Evolutionary conservation across 2,888 invertebrate species (phyloP), one percentile per base, ranked within the genome.

Genomic region (Glaucopsyche alexis): DNA sequence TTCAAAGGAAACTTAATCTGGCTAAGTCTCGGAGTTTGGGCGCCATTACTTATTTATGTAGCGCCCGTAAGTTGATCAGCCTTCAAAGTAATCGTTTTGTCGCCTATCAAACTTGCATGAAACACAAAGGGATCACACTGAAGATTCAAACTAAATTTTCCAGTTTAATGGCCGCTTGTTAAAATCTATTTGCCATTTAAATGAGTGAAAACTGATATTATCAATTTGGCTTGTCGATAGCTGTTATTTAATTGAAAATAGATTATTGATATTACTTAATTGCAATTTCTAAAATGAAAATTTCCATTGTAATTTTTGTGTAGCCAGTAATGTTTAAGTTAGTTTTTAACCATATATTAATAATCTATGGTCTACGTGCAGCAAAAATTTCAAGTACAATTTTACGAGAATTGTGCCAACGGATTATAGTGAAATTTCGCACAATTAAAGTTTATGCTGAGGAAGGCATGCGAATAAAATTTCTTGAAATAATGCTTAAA

Each of bases 21-120:
- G 73, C 73, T 74, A 73, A 75, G 75, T 72, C 74, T 72, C 52
- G 64, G 76, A 76, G 76, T 77, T 75, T 77, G 71, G 71, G 72
- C 74, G 72, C 74, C 75, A 77, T 78, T 76, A 76, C 72, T 74
- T 78, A 78, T 76, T 77, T 76, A 78, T 72, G 73, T 74, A 77
- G 73, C 78, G 75, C 82, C 81, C 82, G 83, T 86, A 85, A 88
- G 79, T 79, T 79, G 80, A 81, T 81, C 83, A 82, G 80, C 79
- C 80, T 74, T 77, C 73, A 72, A 73, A 75, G 75, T 77, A 73
- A 75, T 75, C 77, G 73, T 73, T 75, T 71, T 72, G 73, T 76
- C 65, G 60, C 70, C 73, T 72, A 74, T 78, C 19, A 70, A 77
- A 74, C 72, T 75, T 77, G 75, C 74, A 74, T 72, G 65, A 72